Evolutionary conservation across 2,888 invertebrate species (phyloP).

Genomic region (Lymantria dispar): DNA sequence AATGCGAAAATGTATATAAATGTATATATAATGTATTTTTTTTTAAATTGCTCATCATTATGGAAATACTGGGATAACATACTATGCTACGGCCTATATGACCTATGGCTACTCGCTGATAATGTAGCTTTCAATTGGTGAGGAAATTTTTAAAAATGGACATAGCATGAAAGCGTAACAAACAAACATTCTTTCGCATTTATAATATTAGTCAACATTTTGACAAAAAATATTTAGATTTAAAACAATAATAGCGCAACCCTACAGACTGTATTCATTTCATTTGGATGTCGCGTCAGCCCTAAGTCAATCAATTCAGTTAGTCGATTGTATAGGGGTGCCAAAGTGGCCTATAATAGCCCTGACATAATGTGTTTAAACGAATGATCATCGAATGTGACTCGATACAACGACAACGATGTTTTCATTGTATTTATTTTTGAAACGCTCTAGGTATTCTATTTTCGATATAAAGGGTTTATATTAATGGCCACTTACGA

Average conservation of each 20-base stretch:
- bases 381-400: slow-evolving; percentile 36
- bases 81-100: too few relatives aligned
- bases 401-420: slow-evolving; percentile 21
- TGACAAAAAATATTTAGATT: neutral
- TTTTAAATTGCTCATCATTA: too few relatives aligned
- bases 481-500: slow-evolving; percentile 23
- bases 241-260: neutral
- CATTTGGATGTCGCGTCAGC: slow-evolving; percentile 13
- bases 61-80: too few relatives aligned
- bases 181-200: too few relatives aligned
- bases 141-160: too few relatives aligned
- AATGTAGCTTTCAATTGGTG: too few relatives aligned
- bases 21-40: too few relatives aligned
- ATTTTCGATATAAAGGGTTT: slow-evolving; percentile 24
- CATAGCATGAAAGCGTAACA: too few relatives aligned
- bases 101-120: too few relatives aligned
- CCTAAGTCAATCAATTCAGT: slow-evolving; percentile 18
- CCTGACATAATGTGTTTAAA: slow-evolving; percentile 35
- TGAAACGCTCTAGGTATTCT: slow-evolving; percentile 16
- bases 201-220: too few relatives aligned
- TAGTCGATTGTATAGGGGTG: slow-evolving; percentile 31
- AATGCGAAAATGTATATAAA: too few relatives aligned
- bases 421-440: slow-evolving; percentile 30
- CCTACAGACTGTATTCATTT: slow-evolving; percentile 6
- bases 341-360: slow-evolving; percentile 45